Base-by-base conservation (phyloP, 2,113 vertebrate species). In the Seriola rivoliana region DNA sequence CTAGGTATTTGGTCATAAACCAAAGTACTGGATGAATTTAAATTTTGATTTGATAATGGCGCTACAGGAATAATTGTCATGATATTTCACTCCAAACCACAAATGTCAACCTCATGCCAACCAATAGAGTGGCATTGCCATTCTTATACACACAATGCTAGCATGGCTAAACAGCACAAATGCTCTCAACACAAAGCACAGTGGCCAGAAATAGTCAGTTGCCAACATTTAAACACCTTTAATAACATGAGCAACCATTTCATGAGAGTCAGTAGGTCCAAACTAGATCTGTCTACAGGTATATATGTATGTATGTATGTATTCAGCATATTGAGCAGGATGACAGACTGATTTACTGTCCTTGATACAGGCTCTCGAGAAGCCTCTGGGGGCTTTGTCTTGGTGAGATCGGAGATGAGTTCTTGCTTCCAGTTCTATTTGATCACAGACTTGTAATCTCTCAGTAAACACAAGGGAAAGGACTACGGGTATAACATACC, bases 361-460 rank as follows among this genome's bases (percentile, higher is more conserved):
- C 70, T 23, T 73, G 52, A 67, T 75, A 66, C 59, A 44, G 42
- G 25, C 66, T 59, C 75, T 55, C 46, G 2, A 65, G 23, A 75
- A 73, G 44, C 75, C 55, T 82, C 81, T 3, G n/a, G 46, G 46
- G 86, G 65, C 36, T 78, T 85, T 80, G 65, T 67, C 54, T 55
- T 60, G 36, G 70, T 74, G 57, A 73, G 63, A 62, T 71, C 59
- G 19, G 29, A 86, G 79, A 79, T 58, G 46, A 87, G 36, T 71
- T 82, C 52, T 60, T 79, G 34, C 71, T 50, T 72, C 16, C 55
- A 58, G 16, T 78, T 78, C 57, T 80, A 60, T 80, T 59, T 82
- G 55, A 82, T 86, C 62, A 74, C 34, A 71, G 44, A 64, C 62
- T 66, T 79, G 57, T 75, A 71, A 77, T 78, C 62, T 81, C 48